phyloP scores from a whole-genome alignment of 2,888 invertebrate genomes.

The Quadroppia sp. region DNA sequence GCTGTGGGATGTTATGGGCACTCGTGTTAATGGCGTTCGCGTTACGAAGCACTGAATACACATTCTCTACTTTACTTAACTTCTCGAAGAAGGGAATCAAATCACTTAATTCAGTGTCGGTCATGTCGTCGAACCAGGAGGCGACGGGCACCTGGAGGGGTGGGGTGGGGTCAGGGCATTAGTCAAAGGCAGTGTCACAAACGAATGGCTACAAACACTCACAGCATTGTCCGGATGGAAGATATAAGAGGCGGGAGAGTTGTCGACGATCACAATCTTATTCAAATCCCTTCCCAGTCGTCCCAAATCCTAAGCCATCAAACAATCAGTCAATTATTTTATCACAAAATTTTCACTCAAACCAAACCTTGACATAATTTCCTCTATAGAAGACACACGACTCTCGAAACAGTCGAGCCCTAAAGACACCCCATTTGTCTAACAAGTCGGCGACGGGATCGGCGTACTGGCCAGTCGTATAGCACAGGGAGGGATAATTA shows the following conservation, averaged over 20 bases:
- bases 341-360: conserved; percentile 34
- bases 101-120: conserved; percentile 92
- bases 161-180: neutral
- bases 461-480: conserved; percentile 72
- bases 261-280: conserved; percentile 97
- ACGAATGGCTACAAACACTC: no score
- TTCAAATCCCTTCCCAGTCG: conserved; percentile 92
- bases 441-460: conserved; percentile 98
- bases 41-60: conserved; percentile 73
- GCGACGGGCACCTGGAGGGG: conserved; percentile 77
- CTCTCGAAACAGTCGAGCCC: conserved; percentile 94
- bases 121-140: conserved; percentile 99
- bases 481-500: conserved; percentile 8
- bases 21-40: conserved; percentile 27
- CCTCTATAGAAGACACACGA: conserved; percentile 99
- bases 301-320: conserved; percentile 70
- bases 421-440: conserved; percentile 95
- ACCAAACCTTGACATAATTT: conserved; percentile 85
- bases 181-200: neutral
- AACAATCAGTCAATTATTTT: neutral
- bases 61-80: conserved; percentile 92
- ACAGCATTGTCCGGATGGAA: conserved; percentile 99
- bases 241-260: conserved; percentile 99
- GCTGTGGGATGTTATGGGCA: conserved; percentile 8
- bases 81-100: conserved; percentile 97